phyloP scores from a whole-genome alignment of 2,888 invertebrate genomes.

The Lysandra bellargus region DNA sequence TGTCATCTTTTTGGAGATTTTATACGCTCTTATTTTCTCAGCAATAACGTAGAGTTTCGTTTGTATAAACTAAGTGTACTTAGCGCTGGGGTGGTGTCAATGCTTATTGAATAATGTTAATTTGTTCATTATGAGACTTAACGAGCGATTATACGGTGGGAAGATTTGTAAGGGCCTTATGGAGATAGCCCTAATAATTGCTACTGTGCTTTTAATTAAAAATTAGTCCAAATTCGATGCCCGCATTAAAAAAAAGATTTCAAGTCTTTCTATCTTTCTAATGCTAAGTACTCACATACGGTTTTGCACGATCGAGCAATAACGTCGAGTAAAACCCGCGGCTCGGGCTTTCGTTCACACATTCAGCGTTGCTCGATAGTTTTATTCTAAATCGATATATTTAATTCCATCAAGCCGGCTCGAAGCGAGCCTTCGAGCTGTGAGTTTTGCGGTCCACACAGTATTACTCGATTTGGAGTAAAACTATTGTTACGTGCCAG shows the following conservation, averaged over 20 bases:
- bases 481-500: no score
- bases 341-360: no score
- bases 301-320: no score
- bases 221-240: neutral
- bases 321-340: no score
- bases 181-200: neutral
- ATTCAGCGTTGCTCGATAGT: no score
- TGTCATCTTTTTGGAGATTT: neutral
- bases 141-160: constrained; percentile 23
- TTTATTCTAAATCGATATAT: no score
- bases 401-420: no score
- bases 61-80: neutral
- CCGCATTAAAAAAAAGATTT: neutral
- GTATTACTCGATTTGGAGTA: no score
- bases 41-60: neutral
- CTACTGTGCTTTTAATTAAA: neutral
- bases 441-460: no score
- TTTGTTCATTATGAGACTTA: constrained; percentile 11
- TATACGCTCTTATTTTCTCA: neutral
- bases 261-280: no score
- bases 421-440: no score
- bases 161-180: constrained; percentile 12
- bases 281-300: no score
- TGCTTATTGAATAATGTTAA: constrained; percentile 20
- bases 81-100: neutral